Base-by-base conservation (phyloP, 2,797 vertebrate species). In the Sparidentex hasta region DNA sequence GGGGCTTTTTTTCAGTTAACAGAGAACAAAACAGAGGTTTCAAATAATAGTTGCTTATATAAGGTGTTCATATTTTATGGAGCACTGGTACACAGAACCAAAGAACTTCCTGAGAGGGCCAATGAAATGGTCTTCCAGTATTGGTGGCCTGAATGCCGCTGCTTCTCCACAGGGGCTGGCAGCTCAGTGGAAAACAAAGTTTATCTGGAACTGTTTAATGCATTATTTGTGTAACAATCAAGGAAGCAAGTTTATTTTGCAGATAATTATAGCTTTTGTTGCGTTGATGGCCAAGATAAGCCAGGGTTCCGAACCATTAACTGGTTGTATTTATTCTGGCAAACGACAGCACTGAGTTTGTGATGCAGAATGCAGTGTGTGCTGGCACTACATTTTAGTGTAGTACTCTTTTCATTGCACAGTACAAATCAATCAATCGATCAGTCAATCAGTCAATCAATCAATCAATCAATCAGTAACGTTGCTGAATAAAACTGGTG, bases 211-310 rank as follows among this genome's bases (percentile, higher is more conserved):
- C 84, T 82, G 83, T 92, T 95, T 90, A 93, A 94, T 85, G 90
- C 86, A 93, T 93, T 95, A 94, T 95, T 95, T 95, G 87, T 93
- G 64, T 74, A 91, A 93, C 90, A 95, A 95, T 95, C 93, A 93
- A 88, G 89, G 74, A 90, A 91, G 90, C 72, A 54, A 88, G 90
- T 93, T 94, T 89, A 94, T 94, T 95, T 92, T 92, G 88, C 87
- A 90, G 88, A 92, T 94, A 93, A 95, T 94, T 94, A 90, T 85
- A 90, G 91, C 88, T 90, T 95, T 95, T 94, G 94, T 95, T 93
- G 89, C 67, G 80, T 80, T 27, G 91, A 94, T 94, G 84, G 90
- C 85, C 76, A 90, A 91, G 94, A 95, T 95, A 95, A 95, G 91
- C 90, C 70, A 29, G 48, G 43, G 89, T 93, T 94, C 87, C 87